Evolutionary conservation across 1,140 invertebrate genomes (phyloP), one percentile per base, ranked within the genome.

Genomic region (Drosophila serrata): DNA sequence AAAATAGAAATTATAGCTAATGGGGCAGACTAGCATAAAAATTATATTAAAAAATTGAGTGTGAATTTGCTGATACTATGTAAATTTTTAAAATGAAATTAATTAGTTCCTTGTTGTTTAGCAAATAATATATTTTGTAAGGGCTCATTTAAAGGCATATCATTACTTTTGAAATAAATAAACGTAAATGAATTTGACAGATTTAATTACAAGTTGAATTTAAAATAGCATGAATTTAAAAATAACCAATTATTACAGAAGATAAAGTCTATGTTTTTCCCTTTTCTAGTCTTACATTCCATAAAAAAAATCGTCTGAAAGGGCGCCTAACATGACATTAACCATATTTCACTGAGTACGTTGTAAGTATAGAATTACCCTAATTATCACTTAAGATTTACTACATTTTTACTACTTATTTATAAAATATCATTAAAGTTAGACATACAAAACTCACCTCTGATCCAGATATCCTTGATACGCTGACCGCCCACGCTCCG

Each of bases 401-500:
- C 15, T 22, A 9, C 19, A 22, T 22, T 22, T 53, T 22, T 12
- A 43, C n/a, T 4, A 40, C 12, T 3, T 35, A 13, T 12, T 12
- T 17, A 5, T 2, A 7, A 29, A 49, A 1, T 42, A 2, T 22
- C 0, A 9, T 22, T 13, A 22, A 35, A 5, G 19, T 1, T 19
- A 7, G 1, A 31, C 3, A 19, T 7, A 4, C 17, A 9, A 1
- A 22, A 24, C 64, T 68, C n/a, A 68, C 65, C 61, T 68, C 1
- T 19, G 17, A 42, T 42, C 4, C 22, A 13, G 15, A 13, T 22
- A 69, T 69, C 46, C 62, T 67, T 43, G 22, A 31, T 53, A 11
- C 11, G 4, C 19, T 33, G 12, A 42, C 45, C 12, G 46, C 61
- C 60, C 65, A 65, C 65, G 22, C 65, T 43, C 37, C 22, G 61